Evolutionary conservation across 2,113 vertebrate species (phyloP).

Genomic region (Siniperca knerii): DNA sequence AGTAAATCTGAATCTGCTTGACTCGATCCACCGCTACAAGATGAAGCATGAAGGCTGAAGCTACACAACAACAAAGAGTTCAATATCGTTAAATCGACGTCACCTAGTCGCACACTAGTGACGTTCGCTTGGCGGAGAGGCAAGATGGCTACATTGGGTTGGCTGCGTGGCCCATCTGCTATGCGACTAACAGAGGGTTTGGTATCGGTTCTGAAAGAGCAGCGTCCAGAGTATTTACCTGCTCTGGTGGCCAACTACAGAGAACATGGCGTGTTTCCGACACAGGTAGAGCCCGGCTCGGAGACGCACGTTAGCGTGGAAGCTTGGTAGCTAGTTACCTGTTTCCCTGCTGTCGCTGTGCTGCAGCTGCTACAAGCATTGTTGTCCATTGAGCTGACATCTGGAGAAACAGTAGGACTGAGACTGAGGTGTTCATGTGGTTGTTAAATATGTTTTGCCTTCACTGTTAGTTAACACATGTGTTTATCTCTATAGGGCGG

Average conservation of each 20-base stretch:
- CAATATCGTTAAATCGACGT: neutral
- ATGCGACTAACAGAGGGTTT: conserved; percentile 83
- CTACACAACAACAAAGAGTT: conserved; percentile 9
- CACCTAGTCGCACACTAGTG: conserved; percentile 39
- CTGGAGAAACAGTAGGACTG: neutral
- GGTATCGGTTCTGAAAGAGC: conserved; percentile 82
- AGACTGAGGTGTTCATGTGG: too few relatives aligned
- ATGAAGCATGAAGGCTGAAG: accelerated
- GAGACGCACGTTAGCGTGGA: neutral
- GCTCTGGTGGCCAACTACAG: conserved; percentile 79
- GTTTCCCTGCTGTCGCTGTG: conserved; percentile 3
- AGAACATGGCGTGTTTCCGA: conserved; percentile 81
- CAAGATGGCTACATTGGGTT: conserved; percentile 84
- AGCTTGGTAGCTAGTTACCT: neutral
- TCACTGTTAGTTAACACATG: neutral
- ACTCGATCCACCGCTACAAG: accelerated
- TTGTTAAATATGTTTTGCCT: neutral
- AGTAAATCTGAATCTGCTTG: neutral
- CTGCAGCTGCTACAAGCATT: conserved; percentile 22
- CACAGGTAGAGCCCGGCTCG: conserved; percentile 72
- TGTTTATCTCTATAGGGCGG: conserved; percentile 76
- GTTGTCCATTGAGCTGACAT: conserved; percentile 17
- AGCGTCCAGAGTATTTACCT: conserved; percentile 81
- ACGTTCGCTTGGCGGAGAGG: conserved; percentile 47
- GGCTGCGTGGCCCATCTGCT: conserved; percentile 82